These are phyloP conservation scores for Poecilia gillii DNA, from an alignment of 2,797 vertebrate species.

Conservation along the genomic window DNA sequence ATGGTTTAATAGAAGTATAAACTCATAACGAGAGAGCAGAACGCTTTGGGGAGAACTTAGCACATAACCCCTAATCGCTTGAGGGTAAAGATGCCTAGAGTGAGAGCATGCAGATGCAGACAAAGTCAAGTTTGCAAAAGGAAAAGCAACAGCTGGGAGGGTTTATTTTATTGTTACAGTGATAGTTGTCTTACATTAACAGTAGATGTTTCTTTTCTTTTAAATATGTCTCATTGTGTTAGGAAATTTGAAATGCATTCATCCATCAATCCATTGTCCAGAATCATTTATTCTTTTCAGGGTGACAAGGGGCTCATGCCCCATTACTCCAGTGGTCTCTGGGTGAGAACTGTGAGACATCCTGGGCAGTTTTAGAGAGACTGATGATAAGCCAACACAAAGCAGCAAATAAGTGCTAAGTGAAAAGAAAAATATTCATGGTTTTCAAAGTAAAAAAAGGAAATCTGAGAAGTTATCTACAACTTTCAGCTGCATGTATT, in stretches of 20 bases:
- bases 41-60: conserved; percentile 47
- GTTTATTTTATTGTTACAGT: background rate
- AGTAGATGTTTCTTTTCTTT: background rate
- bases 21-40: conserved; percentile 48
- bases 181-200: background rate
- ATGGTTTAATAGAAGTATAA: conserved; percentile 55
- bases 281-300: background rate
- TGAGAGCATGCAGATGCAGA: conserved; percentile 28
- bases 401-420: background rate
- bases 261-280: background rate
- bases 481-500: background rate
- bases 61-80: conserved; percentile 22
- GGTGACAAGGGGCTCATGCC: background rate
- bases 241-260: background rate
- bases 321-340: background rate
- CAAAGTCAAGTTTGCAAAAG: conserved; percentile 13
- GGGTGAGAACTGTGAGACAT: background rate
- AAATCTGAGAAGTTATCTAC: background rate
- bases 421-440: background rate
- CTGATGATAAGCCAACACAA: background rate
- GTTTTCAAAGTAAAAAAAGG: background rate
- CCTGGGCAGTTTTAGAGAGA: background rate
- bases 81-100: conserved; percentile 19
- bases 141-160: conserved; percentile 6
- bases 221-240: background rate